Conservation (phyloP, 1,140 invertebrate genomes). For the Drosophila pseudoobscura region DNA sequence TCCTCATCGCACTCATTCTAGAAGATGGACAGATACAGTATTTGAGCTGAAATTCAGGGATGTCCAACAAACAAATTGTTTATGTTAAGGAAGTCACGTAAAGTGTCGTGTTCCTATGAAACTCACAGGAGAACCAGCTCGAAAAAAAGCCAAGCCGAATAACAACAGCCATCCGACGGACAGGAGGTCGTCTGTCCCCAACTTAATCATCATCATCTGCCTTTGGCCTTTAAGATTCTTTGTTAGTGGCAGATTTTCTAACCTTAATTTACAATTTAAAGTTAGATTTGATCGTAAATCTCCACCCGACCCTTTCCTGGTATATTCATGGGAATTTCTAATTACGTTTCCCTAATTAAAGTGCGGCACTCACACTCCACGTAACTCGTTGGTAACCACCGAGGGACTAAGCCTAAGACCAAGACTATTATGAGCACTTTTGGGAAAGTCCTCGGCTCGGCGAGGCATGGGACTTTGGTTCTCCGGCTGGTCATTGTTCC, state of each 20-base stretch:
- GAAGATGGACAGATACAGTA: not conserved
- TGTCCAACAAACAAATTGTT: constrained; percentile 62
- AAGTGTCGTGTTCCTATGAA: constrained; percentile 46
- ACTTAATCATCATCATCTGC: constrained; percentile 14
- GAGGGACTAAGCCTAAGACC: constrained; percentile 20
- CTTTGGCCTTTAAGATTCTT: constrained; percentile 18
- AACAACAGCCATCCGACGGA: not conserved
- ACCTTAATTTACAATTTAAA: constrained; percentile 60
- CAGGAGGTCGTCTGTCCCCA: constrained; percentile 1
- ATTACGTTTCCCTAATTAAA: too few relatives aligned
- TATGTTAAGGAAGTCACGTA: constrained; percentile 71
- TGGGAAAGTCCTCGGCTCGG: not conserved
- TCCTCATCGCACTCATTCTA: constrained; percentile 7
- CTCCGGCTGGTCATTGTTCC: constrained; percentile 22
- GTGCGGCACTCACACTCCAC: too few relatives aligned
- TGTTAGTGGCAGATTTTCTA: constrained; percentile 35
- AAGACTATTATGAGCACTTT: constrained; percentile 51
- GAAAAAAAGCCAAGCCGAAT: constrained; percentile 13
- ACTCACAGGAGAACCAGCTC: constrained; percentile 26
- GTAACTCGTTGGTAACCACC: too few relatives aligned
- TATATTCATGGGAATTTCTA: constrained; percentile 22
- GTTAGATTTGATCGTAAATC: constrained; percentile 31
- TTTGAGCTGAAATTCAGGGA: not conserved
- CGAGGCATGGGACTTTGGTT: too few relatives aligned
- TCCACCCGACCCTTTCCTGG: not conserved